Conservation (phyloP, 2,113 vertebrate genomes). For the Gallinago paraguaiae region DNA sequence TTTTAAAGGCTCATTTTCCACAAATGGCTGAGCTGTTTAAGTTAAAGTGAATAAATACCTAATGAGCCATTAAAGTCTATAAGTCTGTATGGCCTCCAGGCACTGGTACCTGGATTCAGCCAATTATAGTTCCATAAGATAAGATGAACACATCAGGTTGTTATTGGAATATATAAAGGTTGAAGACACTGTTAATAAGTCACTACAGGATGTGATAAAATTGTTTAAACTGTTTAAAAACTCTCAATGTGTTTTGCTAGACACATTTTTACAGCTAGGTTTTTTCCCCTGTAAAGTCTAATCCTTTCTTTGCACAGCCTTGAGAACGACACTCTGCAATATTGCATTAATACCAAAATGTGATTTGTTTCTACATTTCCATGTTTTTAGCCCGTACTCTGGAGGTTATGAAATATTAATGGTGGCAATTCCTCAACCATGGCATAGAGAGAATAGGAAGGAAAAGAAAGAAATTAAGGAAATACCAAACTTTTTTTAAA, state of each 20-base stretch:
- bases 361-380: conserved; percentile 62
- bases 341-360: conserved; percentile 23
- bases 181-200: conserved; percentile 63
- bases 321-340: not conserved
- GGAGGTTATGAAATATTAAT: conserved; percentile 69
- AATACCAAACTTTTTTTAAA: not conserved
- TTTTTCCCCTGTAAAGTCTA: not conserved
- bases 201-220: conserved; percentile 61
- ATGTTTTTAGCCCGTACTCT: conserved; percentile 38
- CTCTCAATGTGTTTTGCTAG: conserved; percentile 27
- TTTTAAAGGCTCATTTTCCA: conserved; percentile 66
- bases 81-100: conserved; percentile 50
- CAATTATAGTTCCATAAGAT: conserved; percentile 56
- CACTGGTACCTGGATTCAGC: conserved; percentile 22
- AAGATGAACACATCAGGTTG: conserved; percentile 58
- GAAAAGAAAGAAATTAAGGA: conserved; percentile 13
- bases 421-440: conserved; percentile 7
- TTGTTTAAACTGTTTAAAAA: conserved; percentile 60
- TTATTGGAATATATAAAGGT: conserved; percentile 68
- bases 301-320: conserved; percentile 15
- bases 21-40: conserved; percentile 65
- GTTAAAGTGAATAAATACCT: conserved; percentile 71
- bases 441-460: not conserved
- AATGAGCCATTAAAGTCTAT: conserved; percentile 69
- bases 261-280: conserved; percentile 33